phyloP scores from a whole-genome alignment of 2,888 invertebrate genomes.

The Helleia helle region DNA sequence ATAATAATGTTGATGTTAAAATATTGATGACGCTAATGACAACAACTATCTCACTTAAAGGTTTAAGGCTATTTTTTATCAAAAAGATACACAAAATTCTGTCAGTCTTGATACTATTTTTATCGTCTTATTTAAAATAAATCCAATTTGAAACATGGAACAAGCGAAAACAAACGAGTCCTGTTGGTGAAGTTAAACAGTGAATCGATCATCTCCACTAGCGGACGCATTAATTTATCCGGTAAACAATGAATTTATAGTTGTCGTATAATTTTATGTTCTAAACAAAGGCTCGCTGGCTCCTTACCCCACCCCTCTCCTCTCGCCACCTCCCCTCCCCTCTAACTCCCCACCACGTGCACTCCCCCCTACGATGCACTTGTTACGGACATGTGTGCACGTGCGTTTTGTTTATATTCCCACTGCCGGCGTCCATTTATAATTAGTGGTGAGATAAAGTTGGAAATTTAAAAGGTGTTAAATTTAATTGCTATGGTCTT shows the following conservation, averaged over 20 bases:
- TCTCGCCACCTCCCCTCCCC: slow-evolving; percentile 20
- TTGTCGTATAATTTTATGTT: slow-evolving; percentile 71
- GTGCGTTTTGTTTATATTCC: slow-evolving; percentile 57
- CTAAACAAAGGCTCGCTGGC: slow-evolving; percentile 61
- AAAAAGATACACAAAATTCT: too few species aligned
- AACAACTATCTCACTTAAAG: too few species aligned
- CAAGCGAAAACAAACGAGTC: too few species aligned
- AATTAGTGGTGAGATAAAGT: background rate
- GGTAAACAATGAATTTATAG: slow-evolving; percentile 70
- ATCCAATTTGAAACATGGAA: too few species aligned
- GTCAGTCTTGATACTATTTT: too few species aligned
- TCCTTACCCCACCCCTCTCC: slow-evolving; percentile 20
- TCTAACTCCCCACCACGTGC: slow-evolving; percentile 24
- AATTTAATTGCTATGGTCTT: too few species aligned
- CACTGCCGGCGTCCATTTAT: slow-evolving; percentile 40
- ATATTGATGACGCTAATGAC: too few species aligned
- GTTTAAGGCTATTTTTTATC: too few species aligned
- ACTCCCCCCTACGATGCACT: slow-evolving; percentile 53
- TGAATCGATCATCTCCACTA: slow-evolving; percentile 22
- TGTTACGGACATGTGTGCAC: slow-evolving; percentile 55
- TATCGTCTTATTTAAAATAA: too few species aligned
- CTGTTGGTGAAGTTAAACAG: background rate
- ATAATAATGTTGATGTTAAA: too few species aligned
- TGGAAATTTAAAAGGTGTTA: too few species aligned
- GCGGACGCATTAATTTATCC: slow-evolving; percentile 51